These are phyloP conservation scores for Xyrauchen texanus DNA, from an alignment of 2,113 vertebrate genomes.

Conservation along the genomic window DNA sequence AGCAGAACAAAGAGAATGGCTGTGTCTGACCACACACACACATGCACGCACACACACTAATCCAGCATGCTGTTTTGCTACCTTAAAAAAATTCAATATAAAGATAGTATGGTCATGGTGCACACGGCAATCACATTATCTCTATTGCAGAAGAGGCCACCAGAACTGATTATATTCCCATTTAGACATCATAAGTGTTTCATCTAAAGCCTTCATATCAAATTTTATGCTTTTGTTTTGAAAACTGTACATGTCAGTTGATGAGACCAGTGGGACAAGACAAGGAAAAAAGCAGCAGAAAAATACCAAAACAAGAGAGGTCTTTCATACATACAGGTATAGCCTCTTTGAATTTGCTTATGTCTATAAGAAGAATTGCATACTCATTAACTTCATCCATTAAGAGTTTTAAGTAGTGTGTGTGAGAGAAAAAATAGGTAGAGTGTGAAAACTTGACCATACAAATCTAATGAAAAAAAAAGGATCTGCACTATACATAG, in stretches of 20 bases:
- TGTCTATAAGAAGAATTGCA: constrained; percentile 1
- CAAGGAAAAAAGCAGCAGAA: not conserved
- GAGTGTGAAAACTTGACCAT: too few relatives aligned
- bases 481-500: not conserved
- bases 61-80: not conserved
- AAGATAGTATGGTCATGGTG: not conserved
- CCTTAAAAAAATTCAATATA: not conserved
- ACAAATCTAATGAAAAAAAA: too few relatives aligned
- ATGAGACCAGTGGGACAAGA: not conserved
- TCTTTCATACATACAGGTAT: too few relatives aligned
- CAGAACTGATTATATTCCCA: not conserved
- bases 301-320: not conserved
- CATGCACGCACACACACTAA: too few relatives aligned
- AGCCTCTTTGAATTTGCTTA: too few relatives aligned
- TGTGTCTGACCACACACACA: constrained; percentile 2
- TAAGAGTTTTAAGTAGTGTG: constrained; percentile 15
- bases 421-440: not conserved
- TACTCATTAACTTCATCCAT: constrained; percentile 16
- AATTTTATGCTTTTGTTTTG: not conserved
- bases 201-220: not conserved
- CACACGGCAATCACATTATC: not conserved
- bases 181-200: constrained; percentile 14
- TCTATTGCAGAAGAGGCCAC: constrained; percentile 12
- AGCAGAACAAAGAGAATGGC: constrained; percentile 8
- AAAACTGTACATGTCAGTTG: constrained; percentile 2